Conservation (phyloP, 1,140 invertebrate species). For the Drosophila sechellia region DNA sequence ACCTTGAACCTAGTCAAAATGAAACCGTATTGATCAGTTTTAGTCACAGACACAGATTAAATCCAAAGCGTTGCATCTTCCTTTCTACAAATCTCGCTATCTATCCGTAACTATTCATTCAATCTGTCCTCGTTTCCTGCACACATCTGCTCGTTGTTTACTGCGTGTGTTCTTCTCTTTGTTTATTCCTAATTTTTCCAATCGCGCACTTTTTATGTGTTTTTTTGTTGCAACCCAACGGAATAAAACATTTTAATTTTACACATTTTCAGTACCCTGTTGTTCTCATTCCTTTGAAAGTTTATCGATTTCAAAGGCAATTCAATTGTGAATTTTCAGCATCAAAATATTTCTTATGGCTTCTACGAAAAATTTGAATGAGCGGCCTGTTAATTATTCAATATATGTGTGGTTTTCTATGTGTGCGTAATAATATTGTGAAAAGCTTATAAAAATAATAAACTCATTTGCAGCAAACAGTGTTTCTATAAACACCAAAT, state of each 20-base stretch:
- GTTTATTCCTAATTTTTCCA: constrained; percentile 23
- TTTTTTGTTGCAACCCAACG: constrained; percentile 42
- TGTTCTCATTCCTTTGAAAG: constrained; percentile 36
- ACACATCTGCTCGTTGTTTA: constrained; percentile 56
- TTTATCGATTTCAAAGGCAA: not conserved
- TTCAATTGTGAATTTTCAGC: constrained; percentile 19
- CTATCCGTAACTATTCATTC: constrained; percentile 37
- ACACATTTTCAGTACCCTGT: constrained; percentile 25
- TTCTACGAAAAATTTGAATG: not conserved
- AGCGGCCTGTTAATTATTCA: constrained; percentile 1
- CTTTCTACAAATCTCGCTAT: constrained; percentile 31
- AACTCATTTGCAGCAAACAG: not conserved
- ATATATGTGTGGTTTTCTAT: not conserved
- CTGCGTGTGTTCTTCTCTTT: constrained; percentile 24
- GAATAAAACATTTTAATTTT: constrained; percentile 31
- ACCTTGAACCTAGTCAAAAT: not conserved
- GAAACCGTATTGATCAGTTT: constrained; percentile 8
- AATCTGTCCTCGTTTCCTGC: constrained; percentile 34
- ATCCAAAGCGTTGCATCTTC: constrained; percentile 37
- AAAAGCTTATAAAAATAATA: not conserved
- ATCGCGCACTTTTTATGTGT: constrained; percentile 45
- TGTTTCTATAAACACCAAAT: no score
- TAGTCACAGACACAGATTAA: constrained; percentile 46
- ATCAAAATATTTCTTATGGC: not conserved
- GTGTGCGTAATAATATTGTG: constrained; percentile 1